Evolutionary conservation across 1,140 invertebrate genomes (phyloP).

Genomic region (Drosophila nikananu): DNA sequence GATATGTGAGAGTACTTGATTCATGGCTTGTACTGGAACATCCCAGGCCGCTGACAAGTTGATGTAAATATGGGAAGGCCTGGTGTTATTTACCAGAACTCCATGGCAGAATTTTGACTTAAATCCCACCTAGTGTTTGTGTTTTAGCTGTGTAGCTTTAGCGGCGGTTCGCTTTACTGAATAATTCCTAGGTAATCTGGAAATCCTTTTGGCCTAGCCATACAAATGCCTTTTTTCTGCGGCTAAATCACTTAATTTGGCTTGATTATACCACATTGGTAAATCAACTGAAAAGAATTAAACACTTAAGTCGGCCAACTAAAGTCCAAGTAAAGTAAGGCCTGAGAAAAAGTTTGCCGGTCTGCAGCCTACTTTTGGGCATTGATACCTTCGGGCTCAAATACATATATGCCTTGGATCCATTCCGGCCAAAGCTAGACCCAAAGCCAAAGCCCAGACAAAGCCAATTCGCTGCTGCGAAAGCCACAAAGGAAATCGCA

Average conservation of each 20-base stretch:
- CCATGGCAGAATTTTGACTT: not conserved
- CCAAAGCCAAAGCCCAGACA: conserved; percentile 76
- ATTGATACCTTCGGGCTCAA: conserved; percentile 48
- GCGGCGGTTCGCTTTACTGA: not conserved
- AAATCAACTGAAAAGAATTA: conserved; percentile 66
- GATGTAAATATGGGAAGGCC: not conserved
- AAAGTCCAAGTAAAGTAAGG: conserved; percentile 16
- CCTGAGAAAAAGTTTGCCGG: conserved; percentile 44
- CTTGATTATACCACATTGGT: conserved; percentile 56
- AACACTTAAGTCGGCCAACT: conserved; percentile 61
- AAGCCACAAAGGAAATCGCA: conserved; percentile 63
- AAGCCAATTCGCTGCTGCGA: conserved; percentile 69
- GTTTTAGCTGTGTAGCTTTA: not conserved
- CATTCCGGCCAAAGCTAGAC: conserved; percentile 67
- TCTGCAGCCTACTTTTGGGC: conserved; percentile 52
- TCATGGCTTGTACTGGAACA: conserved; percentile 9
- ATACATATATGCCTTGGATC: conserved; percentile 18
- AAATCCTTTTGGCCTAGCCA: conserved; percentile 5
- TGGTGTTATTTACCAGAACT: not conserved
- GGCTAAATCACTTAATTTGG: conserved; percentile 66
- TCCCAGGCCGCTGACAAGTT: conserved; percentile 2
- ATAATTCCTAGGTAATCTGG: not conserved
- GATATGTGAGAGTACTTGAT: conserved; percentile 39
- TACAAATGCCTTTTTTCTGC: conserved; percentile 42
- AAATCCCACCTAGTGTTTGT: not conserved